phyloP scores from a whole-genome alignment of 2,888 invertebrate species.

The Clunio marinus region DNA sequence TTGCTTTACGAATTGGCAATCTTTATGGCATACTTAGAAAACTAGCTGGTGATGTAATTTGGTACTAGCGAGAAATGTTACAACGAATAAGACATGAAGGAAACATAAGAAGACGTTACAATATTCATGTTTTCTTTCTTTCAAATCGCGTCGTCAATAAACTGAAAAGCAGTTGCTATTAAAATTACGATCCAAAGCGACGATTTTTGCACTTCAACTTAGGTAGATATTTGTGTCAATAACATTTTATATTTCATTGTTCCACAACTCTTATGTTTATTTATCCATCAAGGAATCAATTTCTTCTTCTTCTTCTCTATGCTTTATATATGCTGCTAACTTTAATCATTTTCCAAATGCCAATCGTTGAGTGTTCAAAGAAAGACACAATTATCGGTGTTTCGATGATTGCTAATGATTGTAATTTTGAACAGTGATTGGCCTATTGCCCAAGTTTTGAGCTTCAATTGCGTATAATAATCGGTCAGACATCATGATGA shows the following conservation, averaged over 20 bases:
- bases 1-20: too few relatives aligned
- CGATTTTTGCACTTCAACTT: background rate
- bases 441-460: too few relatives aligned
- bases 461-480: too few relatives aligned
- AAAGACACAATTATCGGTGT: conserved; percentile 21
- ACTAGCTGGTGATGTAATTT: conserved; percentile 9
- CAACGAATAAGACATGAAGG: conserved; percentile 7
- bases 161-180: background rate
- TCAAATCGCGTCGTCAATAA: too few relatives aligned
- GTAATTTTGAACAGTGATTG: conserved; percentile 15
- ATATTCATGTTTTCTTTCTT: background rate
- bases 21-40: conserved; percentile 1
- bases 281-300: conserved; percentile 22
- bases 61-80: background rate
- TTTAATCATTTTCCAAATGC: conserved; percentile 8
- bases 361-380: conserved; percentile 9
- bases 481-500: too few relatives aligned
- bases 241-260: conserved; percentile 37
- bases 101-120: conserved; percentile 8
- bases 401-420: conserved; percentile 17
- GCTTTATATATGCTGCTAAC: too few relatives aligned
- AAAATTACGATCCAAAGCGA: too few relatives aligned
- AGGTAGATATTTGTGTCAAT: conserved; percentile 36
- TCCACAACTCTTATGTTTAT: conserved; percentile 1
- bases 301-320: background rate